Conservation (phyloP, 92 coral and sea anemone genomes). For the Zoanthus gigantus region DNA sequence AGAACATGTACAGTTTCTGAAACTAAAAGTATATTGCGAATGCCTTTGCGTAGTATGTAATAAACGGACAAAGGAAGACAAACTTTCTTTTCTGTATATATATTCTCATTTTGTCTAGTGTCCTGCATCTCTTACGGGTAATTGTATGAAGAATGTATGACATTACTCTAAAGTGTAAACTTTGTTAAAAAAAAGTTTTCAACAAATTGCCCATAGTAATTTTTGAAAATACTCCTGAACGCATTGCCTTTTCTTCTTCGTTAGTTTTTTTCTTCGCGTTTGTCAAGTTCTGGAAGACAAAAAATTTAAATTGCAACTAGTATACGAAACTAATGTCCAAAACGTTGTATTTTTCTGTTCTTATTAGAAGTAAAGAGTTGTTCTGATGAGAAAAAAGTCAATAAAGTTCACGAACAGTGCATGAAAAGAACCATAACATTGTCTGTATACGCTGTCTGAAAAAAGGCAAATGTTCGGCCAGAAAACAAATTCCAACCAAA, state of each 20-base stretch:
- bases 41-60: background rate
- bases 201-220: background rate
- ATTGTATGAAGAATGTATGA: constrained; percentile 30
- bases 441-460: too few species aligned
- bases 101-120: constrained; percentile 23
- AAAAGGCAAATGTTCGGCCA: background rate
- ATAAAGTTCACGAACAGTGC: too few species aligned
- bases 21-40: background rate
- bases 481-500: background rate
- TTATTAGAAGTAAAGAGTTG: too few species aligned
- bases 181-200: background rate
- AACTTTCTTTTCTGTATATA: constrained; percentile 10
- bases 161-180: background rate
- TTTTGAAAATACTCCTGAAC: background rate
- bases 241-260: constrained; percentile 26
- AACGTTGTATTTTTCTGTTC: too few species aligned
- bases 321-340: background rate
- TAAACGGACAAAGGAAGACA: constrained; percentile 9
- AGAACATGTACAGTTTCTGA: background rate
- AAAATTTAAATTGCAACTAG: background rate
- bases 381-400: too few species aligned
- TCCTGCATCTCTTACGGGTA: constrained; percentile 30
- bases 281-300: constrained; percentile 19
- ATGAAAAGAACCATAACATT: too few species aligned
- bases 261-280: constrained; percentile 20